Evolutionary conservation across 2,888 invertebrate species (phyloP), one percentile per base, ranked within the genome.

Genomic region (Ophraella communa): DNA sequence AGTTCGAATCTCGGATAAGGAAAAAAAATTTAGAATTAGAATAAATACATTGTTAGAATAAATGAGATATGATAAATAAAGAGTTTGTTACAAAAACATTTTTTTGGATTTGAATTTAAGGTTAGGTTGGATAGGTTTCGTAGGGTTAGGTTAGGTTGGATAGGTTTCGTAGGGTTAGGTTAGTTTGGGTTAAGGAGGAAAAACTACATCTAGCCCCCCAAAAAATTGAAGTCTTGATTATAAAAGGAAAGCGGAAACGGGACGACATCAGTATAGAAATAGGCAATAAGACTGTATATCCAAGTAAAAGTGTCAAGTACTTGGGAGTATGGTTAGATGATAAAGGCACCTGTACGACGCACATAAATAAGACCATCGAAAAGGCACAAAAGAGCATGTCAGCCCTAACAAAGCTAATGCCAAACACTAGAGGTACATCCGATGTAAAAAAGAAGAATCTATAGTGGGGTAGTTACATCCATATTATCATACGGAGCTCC

Each of bases 401-500:
- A 0, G 42, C 44, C 5, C 23, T 67, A 23, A 21, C 51, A 7
- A 51, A 51, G 33, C 11, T 67, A 4, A 53, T 65, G 42, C 62
- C 63, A 4, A 67, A 62, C n/a, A 53, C 35, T 20, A 49, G 60
- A 4, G 59, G 63, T 17, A 17, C 33, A 17, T 18, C 33, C 14
- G 20, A 18, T 2, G 11, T 1, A 11, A 54, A 54, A 17, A 56
- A 58, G 21, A 24, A 51, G 47, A 20, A 62, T 1, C 52, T 62
- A 11, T 57, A 54, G n/a, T 33, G 42, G 55, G 14, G 62, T 45
- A 14, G 30, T 55, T n/a, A 44, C 49, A 21, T 63, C 55, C 18
- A 27, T 27, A 14, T 11, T 65, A 1, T 24, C 62, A 35, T 65
- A 65, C 42, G 65, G 57, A 2, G 62, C 57, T 14, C 53, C 62